Conservation (phyloP, 2,888 invertebrate genomes). For the Drosophila ustulata region DNA sequence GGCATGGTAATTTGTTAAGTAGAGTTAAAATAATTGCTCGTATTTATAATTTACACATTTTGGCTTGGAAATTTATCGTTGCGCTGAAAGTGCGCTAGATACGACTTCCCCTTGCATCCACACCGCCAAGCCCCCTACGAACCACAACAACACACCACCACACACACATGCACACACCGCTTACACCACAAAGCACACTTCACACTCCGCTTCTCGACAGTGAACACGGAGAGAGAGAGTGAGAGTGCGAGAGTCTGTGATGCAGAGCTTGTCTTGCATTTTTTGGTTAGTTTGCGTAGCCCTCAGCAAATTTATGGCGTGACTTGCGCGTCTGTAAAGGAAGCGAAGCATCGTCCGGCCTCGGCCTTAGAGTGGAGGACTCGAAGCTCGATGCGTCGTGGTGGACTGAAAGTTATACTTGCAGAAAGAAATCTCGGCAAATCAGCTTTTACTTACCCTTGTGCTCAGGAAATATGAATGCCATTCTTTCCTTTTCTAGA, state of each 20-base stretch:
- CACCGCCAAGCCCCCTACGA: not conserved
- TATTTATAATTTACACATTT: conserved; percentile 86
- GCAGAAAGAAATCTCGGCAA: conserved; percentile 45
- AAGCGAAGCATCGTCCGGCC: conserved; percentile 12
- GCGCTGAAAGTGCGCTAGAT: conserved; percentile 78
- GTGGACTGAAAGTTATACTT: conserved; percentile 62
- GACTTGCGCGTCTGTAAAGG: conserved; percentile 56
- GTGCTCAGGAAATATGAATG: conserved; percentile 54
- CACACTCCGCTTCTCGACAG: conserved; percentile 1
- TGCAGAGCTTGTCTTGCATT: conserved; percentile 64
- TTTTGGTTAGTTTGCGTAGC: conserved; percentile 71
- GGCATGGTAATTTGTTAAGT: conserved; percentile 86
- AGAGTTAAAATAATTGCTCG: conserved; percentile 86
- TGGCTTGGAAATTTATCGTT: conserved; percentile 84
- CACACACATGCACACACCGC: conserved; percentile 4
- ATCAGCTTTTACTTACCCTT: conserved; percentile 51
- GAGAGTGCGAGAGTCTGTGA: conserved; percentile 1
- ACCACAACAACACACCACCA: not conserved
- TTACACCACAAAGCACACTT: not conserved
- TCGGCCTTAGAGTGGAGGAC: not conserved
- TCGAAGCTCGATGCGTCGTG: conserved; percentile 13
- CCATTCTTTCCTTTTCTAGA: conserved; percentile 2
- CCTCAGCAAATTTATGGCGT: conserved; percentile 70
- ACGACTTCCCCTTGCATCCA: conserved; percentile 20
- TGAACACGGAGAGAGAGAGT: not conserved